Evolutionary conservation across 2,797 vertebrate species (phyloP).

Genomic region (Vultur gryphus): DNA sequence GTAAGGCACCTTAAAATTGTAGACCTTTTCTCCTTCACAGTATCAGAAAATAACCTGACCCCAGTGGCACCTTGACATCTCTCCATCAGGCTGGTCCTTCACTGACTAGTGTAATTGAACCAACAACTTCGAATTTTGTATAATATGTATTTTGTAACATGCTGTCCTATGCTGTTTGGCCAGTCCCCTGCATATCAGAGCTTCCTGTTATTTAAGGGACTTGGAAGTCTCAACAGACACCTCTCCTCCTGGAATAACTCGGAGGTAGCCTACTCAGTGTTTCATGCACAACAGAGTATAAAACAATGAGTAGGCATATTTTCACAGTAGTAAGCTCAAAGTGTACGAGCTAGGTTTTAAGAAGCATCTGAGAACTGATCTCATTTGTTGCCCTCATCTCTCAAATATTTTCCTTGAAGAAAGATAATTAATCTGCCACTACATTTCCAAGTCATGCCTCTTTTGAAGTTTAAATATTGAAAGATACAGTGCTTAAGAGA

Average conservation of each 20-base stretch:
- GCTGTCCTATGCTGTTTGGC: neutral
- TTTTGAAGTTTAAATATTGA: neutral
- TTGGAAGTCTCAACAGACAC: neutral
- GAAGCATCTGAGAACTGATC: neutral
- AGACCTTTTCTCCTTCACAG: neutral
- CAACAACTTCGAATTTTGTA: neutral
- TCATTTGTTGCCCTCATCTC: neutral
- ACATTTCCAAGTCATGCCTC: neutral
- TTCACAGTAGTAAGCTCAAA: neutral
- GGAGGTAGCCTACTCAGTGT: neutral
- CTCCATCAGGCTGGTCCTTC: neutral
- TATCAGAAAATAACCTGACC: neutral
- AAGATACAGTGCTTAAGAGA: neutral
- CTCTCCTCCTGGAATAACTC: neutral
- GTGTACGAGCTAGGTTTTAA: neutral
- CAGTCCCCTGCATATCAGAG: neutral
- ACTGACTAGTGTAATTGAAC: neutral
- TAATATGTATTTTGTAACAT: neutral
- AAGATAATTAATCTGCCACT: neutral
- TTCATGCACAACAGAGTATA: neutral
- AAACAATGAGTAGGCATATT: neutral
- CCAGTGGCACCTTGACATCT: neutral
- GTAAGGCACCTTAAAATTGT: neutral
- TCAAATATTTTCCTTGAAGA: neutral
- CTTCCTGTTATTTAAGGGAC: neutral